Evolutionary conservation across 2,888 invertebrate genomes (phyloP).

Genomic region (Plusia festucae): DNA sequence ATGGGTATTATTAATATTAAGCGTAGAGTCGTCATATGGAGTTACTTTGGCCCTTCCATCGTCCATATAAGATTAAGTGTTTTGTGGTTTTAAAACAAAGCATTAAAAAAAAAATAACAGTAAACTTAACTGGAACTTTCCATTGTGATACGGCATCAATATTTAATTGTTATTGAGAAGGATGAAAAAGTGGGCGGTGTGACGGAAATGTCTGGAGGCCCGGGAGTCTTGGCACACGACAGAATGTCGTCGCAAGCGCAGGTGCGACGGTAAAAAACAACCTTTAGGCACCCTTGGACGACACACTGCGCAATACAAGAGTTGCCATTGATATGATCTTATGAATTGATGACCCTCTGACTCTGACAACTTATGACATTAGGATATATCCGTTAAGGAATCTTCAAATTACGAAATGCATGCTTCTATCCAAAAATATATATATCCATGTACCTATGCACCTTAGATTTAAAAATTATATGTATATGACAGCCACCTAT

Average conservation of each 20-base stretch:
- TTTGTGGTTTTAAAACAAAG: neutral
- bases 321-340: neutral
- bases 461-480: too few species aligned
- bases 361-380: neutral
- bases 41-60: too few species aligned
- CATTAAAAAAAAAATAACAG: constrained; percentile 35
- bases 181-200: constrained; percentile 52
- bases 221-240: constrained; percentile 70
- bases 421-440: too few species aligned
- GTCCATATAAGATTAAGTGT: too few species aligned
- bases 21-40: too few species aligned
- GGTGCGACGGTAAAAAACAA: constrained; percentile 49
- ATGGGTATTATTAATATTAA: too few species aligned
- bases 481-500: too few species aligned
- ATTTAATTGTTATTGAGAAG: constrained; percentile 70
- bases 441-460: too few species aligned
- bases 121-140: constrained; percentile 35
- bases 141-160: constrained; percentile 65
- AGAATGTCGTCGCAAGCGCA: constrained; percentile 69
- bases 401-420: too few species aligned
- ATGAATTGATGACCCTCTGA: neutral
- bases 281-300: constrained; percentile 41
- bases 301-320: constrained; percentile 27
- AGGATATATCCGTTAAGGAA: too few species aligned
- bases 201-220: constrained; percentile 71